Base-by-base conservation (phyloP, 1,140 invertebrate species). In the Brachionus manjavacas region DNA sequence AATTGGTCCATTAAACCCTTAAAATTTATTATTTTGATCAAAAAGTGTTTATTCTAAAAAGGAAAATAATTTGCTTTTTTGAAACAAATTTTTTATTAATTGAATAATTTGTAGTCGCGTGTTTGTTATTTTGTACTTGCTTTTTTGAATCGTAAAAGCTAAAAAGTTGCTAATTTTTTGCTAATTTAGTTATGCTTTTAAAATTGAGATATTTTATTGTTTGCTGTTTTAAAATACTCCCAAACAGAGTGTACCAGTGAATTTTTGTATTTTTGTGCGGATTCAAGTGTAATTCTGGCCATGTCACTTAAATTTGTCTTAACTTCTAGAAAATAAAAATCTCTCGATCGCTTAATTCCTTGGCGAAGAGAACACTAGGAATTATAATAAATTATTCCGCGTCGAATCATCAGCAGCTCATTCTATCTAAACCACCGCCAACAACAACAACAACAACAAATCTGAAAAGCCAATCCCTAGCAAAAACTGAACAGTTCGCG, bases 371-470 rank as follows among this genome's bases (percentile, higher is more conserved):
- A 68, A 68, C 66, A 68, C 25, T 35, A 68, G 66, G 31, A 68
- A 68, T 68, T 68, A 68, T 68, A 68, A 68, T 68, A 68, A 68
- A 68, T 68, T 68, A 68, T 68, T 68, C 31, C 66, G 66, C 25
- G 39, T 68, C 66, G 28, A 39, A 68, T 31, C 25, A 68, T 31
- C 31, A 68, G 25, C 2, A 35, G 23, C 16, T n/a, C 31, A 31
- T 68, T 68, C 66, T 31, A 68, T 68, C 31, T 68, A 68, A 68
- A 68, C 25, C 14, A 68, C 8, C 16, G 28, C 8, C 12, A 66
- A 1, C 66, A 31, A 4, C 9, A 68, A 9, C 4, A 68, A 14
- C n/a, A 68, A 55, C 52, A 68, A 68, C 64, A 28, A 39, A n/a
- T 68, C 66, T 31, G 25, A 39, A 68, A 39, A 68, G 39, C 66